phyloP scores from a whole-genome alignment of 2,797 vertebrate genomes.

The Leptoclinus maculatus region DNA sequence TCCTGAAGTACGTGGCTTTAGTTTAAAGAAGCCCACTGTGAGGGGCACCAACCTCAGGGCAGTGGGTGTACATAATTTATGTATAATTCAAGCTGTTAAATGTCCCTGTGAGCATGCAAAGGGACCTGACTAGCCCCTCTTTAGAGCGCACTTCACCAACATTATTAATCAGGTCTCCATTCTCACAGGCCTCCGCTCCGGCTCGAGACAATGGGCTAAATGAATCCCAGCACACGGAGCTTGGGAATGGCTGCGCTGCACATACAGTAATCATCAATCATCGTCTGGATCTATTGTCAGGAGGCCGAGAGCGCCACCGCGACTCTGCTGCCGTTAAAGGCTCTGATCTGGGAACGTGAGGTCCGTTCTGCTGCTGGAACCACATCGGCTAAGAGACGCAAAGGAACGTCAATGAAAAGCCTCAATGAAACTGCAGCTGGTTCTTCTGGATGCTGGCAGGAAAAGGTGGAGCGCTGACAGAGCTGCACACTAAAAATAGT shows the following conservation, averaged over 20 bases:
- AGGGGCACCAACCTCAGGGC: conserved; percentile 22
- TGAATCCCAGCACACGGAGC: conserved; percentile 48
- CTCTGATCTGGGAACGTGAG: conserved; percentile 30
- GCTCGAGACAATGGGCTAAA: conserved; percentile 58
- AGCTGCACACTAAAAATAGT: too few species aligned
- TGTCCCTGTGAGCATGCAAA: conserved; percentile 45
- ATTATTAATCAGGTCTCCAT: conserved; percentile 66
- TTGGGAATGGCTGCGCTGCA: conserved; percentile 60
- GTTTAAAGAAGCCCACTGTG: background rate
- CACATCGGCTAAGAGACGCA: too few species aligned
- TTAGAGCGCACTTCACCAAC: conserved; percentile 53
- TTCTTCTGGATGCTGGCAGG: too few species aligned
- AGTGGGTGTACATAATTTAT: conserved; percentile 65
- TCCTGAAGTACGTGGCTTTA: background rate
- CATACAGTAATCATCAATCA: conserved; percentile 71
- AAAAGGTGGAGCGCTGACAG: too few species aligned
- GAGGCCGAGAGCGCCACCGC: conserved; percentile 26
- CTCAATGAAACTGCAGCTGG: too few species aligned
- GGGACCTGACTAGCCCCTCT: conserved; percentile 51
- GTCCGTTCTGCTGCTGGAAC: conserved; percentile 9
- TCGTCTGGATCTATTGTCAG: conserved; percentile 51
- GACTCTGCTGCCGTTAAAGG: conserved; percentile 5
- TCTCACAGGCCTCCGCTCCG: conserved; percentile 50
- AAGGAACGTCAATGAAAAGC: too few species aligned
- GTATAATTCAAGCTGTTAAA: conserved; percentile 65